A percentile compares a stretch with the other conserved stretches of the same genome.
Evolutionary conservation across 2,113 vertebrate genomes (phyloP).

Genomic region (Poeciliopsis retropinna): DNA sequence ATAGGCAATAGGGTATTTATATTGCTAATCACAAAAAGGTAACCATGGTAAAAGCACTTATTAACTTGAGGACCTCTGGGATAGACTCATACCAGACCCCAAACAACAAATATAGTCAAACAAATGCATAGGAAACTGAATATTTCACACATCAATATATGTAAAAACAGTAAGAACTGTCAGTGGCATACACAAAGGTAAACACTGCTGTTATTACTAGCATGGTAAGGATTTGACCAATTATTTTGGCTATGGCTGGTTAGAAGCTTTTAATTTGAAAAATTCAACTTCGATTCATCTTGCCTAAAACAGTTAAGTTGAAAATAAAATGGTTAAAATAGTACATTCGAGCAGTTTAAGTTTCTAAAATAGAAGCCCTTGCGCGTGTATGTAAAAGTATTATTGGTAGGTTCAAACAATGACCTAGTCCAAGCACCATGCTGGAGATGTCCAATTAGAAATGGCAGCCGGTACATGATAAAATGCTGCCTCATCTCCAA

Average conservation of each 20-base stretch:
- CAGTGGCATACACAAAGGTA: not conserved
- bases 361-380: not conserved
- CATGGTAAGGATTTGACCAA: not conserved
- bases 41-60: not conserved
- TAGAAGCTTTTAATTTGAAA: not conserved
- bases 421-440: not conserved
- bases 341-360: not conserved
- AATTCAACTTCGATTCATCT: too few relatives aligned
- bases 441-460: not conserved
- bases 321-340: not conserved
- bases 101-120: too few relatives aligned
- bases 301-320: too few relatives aligned
- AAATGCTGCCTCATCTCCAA: not conserved
- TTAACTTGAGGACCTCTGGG: too few relatives aligned
- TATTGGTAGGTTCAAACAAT: not conserved
- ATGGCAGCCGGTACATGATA: not conserved
- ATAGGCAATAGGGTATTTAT: not conserved
- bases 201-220: not conserved
- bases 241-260: not conserved
- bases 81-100: too few relatives aligned
- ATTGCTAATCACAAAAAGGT: not conserved
- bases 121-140: too few relatives aligned
- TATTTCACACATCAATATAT: too few relatives aligned
- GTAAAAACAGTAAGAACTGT: not conserved
- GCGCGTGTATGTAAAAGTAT: not conserved